Base-by-base conservation (phyloP, 2,888 invertebrate genomes). In the Argynnis bischoffii region DNA sequence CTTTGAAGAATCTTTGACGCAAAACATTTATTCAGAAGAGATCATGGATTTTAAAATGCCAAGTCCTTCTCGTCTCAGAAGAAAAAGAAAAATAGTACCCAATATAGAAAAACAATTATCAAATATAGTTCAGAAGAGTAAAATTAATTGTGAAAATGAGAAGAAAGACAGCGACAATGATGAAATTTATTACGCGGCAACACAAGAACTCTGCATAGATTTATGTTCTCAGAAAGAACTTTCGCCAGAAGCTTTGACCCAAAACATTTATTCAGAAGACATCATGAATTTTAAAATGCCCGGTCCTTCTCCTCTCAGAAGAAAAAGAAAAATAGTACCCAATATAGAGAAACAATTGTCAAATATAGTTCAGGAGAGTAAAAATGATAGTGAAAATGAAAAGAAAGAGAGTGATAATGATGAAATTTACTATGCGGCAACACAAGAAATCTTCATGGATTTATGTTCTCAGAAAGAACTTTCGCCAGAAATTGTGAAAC, bases 371-470 rank as follows among this genome's bases (percentile, higher is more conserved):
- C 50, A 50, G 46, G 60, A 50, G n/a, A 21, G 47, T 13, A 21
- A 21, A 59, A 48, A 5, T 48, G 5, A 57, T 6, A 15, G 16
- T 18, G 54, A 51, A 53, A 53, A 64, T 41, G 69, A 73, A 0
- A 41, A 41, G 2, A 11, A 41, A 41, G 2, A 41, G 1, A 8
- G 35, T 41, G 35, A 41, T 11, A 74, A 74, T 13, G 79, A 83
- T 55, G 78, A 83, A 21, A 84, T 84, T 69, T 90, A 86, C 77
- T 92, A 92, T 74, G 76, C 78, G 50, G 79, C 81, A 8, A 92
- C 92, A 8, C 92, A 92, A 80, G 89, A 92, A 26, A 76, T 92
- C 69, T 76, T 79, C 15, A 74, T 84, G 41, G 92, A 92, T 71
- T 78, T 92, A 60, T 89, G 84, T 71, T 78, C 89, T 21, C 90